Evolutionary conservation across 2,797 vertebrate species (phyloP), one percentile per base, ranked within the genome.

Genomic region (Rallus crepitans): DNA sequence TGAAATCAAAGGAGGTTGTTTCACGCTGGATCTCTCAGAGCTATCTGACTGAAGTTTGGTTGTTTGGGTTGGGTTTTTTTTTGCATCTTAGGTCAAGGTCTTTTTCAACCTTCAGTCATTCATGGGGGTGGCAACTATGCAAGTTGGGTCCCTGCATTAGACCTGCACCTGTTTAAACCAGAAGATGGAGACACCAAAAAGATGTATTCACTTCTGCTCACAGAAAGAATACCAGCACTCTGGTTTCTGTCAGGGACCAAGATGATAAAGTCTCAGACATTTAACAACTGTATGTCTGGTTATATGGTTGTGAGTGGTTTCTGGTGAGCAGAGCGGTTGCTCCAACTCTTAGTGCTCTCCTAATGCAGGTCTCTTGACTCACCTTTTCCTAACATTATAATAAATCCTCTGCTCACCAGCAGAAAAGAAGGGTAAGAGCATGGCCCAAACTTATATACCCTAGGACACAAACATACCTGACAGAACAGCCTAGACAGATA

Each of bases 41-140:
- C 48, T 77, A 52, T 94, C 66, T 94, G 30, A 84, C 66, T 45
- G n/a, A 65, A 82, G 87, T 75, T 87, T 37, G 50, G 50, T 27
- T 52, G 50, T 52, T 52, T 27, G 50, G 50, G 25, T 52, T 52
- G 50, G 25, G 50, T 15, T 8, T 52, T 52, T 52, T 27, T 52
- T 52, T 52, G 15, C 50, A 15, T 57, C 66, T 87, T 57, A 71
- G 75, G 27, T 89, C 85, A 95, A 42, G 61, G 19, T 48, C 52
- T 91, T 78, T 61, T 97, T 76, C 85, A 97, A 61, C 60, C 33
- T 75, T 65, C 37, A 18, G 75, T 87, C 66, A 79, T 77, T 69
- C 57, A 17, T 5, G 5, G 7, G 69, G 75, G 21, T 48, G 91
- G 47, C 63, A 90, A 50, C 50, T 83, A 40, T 85, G 63, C 28